phyloP scores from a whole-genome alignment of 1,140 invertebrate genomes.

The Oedothorax gibbosus region DNA sequence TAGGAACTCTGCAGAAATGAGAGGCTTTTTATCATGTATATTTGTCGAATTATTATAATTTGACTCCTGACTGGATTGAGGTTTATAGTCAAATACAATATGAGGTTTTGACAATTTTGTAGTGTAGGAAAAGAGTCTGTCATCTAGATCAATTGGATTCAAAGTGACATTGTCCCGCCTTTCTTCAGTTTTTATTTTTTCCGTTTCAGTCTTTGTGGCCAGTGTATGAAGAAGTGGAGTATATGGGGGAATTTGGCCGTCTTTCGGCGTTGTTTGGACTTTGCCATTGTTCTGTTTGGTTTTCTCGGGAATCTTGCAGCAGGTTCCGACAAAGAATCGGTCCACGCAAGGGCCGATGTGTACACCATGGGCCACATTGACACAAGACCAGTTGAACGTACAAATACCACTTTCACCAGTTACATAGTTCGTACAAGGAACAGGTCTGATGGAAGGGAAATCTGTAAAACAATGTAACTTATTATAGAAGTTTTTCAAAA shows the following conservation, averaged over 20 bases:
- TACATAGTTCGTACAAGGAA: slow-evolving; percentile 37
- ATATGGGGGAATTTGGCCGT: slow-evolving; percentile 9
- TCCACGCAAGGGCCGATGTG: slow-evolving; percentile 54
- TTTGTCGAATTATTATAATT: neutral
- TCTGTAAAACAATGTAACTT: slow-evolving; percentile 10
- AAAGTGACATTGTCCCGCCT: neutral
- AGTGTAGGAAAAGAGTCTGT: neutral
- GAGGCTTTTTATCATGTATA: neutral
- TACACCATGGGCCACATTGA: slow-evolving; percentile 57
- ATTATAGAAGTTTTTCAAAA: neutral
- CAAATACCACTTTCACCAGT: slow-evolving; percentile 45
- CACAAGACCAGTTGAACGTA: slow-evolving; percentile 47
- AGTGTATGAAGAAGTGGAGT: neutral
- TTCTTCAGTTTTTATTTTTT: slow-evolving; percentile 17
- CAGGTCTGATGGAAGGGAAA: slow-evolving; percentile 19
- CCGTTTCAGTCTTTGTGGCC: neutral
- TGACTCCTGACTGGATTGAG: neutral
- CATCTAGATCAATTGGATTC: neutral
- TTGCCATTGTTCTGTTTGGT: neutral
- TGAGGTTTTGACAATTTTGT: neutral
- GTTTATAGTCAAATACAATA: neutral
- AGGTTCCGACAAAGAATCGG: slow-evolving; percentile 50
- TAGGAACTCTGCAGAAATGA: neutral
- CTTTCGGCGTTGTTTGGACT: neutral
- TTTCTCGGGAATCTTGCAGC: slow-evolving; percentile 37